phyloP scores from a whole-genome alignment of 2,797 vertebrate species.

The Halcyon smyrnensis region DNA sequence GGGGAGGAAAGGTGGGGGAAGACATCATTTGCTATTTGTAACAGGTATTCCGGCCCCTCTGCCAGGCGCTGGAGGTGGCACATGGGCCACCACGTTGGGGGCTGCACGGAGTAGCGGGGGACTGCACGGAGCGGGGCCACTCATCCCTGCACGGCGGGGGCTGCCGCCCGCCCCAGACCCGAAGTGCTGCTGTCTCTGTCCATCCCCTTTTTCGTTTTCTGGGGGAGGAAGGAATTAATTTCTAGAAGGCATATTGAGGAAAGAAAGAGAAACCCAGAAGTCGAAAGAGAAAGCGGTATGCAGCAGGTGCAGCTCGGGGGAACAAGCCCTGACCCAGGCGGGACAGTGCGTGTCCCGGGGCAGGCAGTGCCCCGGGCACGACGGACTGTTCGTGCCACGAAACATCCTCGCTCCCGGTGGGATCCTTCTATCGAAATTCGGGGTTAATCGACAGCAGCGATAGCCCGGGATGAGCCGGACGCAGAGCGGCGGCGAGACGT shows the following conservation, averaged over 20 bases:
- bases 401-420: neutral
- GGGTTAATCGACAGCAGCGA: neutral
- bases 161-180: neutral
- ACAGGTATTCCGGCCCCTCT: neutral
- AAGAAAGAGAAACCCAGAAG: neutral
- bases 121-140: neutral
- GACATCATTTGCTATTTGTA: constrained; percentile 31
- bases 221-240: neutral
- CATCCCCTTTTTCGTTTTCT: neutral
- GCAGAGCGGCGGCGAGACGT: neutral
- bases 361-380: neutral
- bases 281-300: neutral
- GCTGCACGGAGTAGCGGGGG: neutral
- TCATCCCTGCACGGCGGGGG: neutral
- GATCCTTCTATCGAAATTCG: neutral
- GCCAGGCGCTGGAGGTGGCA: neutral
- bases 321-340: neutral
- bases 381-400: neutral
- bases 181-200: no score
- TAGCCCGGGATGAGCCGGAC: neutral
- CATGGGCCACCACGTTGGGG: neutral
- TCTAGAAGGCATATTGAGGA: neutral
- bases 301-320: constrained; percentile 1
- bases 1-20: neutral
- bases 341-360: neutral